Evolutionary conservation across 1,140 invertebrate genomes (phyloP).

Genomic region (Scylla paramamosain): DNA sequence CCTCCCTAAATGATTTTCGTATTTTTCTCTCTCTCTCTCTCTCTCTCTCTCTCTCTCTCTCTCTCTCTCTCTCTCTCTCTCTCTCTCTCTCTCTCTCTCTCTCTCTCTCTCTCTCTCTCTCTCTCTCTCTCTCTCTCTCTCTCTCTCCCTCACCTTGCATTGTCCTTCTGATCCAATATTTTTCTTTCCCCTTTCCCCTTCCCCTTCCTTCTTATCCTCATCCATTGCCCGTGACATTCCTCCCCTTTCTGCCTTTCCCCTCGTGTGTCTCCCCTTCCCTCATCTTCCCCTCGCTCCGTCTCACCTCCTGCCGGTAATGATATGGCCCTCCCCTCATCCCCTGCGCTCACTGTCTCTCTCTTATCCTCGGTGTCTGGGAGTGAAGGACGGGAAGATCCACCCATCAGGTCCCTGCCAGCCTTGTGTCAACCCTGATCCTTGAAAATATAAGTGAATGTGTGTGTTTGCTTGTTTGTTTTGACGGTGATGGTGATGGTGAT

Average conservation of each 20-base stretch:
- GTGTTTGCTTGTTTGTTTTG: background rate
- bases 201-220: background rate
- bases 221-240: background rate
- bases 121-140: no score
- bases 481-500: no score
- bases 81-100: no score
- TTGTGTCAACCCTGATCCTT: background rate
- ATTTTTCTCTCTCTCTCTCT: no score
- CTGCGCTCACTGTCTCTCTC: background rate
- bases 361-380: background rate
- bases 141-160: no score
- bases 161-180: no score
- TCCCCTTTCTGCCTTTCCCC: background rate
- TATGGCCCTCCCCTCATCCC: background rate
- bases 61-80: no score
- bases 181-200: background rate
- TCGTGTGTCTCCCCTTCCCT: background rate
- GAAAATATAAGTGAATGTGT: background rate
- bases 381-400: background rate
- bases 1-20: no score
- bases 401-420: background rate
- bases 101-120: no score
- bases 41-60: no score
- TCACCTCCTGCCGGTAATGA: constrained; percentile 8
- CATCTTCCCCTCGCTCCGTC: background rate